Percentiles rank a stretch among this genome's conserved stretches.
These are phyloP conservation scores for Drosophila auraria DNA, from an alignment of 1,140 invertebrate genomes.

Conservation along the genomic window DNA sequence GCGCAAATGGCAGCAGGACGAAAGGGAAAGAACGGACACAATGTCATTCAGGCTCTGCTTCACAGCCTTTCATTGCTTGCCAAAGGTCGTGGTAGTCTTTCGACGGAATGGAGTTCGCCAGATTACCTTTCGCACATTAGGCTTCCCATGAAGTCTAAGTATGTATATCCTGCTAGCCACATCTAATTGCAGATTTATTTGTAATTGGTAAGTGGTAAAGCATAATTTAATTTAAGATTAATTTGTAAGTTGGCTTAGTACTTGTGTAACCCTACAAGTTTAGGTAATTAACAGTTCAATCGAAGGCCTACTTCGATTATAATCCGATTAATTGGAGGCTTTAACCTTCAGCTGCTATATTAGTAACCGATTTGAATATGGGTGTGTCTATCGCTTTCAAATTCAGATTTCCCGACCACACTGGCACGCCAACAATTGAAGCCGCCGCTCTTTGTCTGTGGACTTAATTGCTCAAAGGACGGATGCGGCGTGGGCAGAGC, in stretches of 20 bases:
- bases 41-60: slow-evolving; percentile 58
- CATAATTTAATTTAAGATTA: slow-evolving; percentile 9
- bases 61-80: slow-evolving; percentile 57
- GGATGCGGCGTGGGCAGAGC: slow-evolving; percentile 7
- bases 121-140: slow-evolving; percentile 21
- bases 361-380: background rate
- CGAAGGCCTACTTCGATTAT: background rate
- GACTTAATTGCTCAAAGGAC: slow-evolving; percentile 65
- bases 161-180: background rate
- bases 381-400: slow-evolving; percentile 10
- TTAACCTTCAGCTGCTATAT: slow-evolving; percentile 1
- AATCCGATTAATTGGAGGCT: no score
- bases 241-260: background rate
- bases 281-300: background rate
- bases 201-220: background rate
- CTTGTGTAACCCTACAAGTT: slow-evolving; percentile 1
- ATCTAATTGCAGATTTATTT: slow-evolving; percentile 9
- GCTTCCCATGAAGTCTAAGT: background rate
- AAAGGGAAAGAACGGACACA: slow-evolving; percentile 14
- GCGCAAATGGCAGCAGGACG: background rate
- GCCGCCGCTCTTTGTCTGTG: slow-evolving; percentile 36
- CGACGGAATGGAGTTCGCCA: slow-evolving; percentile 14
- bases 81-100: slow-evolving; percentile 65
- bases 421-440: slow-evolving; percentile 6
- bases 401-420: background rate